These are phyloP conservation scores for Parochlus steinenii DNA, from an alignment of 2,888 invertebrate species.

Conservation along the genomic window DNA sequence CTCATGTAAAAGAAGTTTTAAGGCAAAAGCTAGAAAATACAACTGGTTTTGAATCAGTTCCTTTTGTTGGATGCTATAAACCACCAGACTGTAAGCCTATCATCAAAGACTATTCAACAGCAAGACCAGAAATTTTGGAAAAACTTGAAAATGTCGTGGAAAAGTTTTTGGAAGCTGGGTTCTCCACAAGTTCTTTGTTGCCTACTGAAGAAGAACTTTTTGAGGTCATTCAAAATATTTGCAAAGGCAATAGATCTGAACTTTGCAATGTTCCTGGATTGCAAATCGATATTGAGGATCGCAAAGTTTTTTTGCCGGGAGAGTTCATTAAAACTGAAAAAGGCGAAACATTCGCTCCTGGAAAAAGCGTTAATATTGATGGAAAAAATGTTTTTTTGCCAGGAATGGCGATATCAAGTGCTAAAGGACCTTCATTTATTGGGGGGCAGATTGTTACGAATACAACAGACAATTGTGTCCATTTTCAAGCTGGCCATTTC, in stretches of 20 bases:
- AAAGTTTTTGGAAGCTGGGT: conserved; percentile 35
- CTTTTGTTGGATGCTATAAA: conserved; percentile 33
- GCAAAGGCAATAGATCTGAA: conserved; percentile 38
- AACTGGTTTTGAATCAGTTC: conserved; percentile 39
- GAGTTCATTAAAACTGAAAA: conserved; percentile 53
- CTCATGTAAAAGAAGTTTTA: conserved; percentile 35
- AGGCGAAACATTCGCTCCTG: conserved; percentile 56
- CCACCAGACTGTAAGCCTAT: conserved; percentile 29
- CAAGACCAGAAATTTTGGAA: conserved; percentile 32
- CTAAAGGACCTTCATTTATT: conserved; percentile 46
- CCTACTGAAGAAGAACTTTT: conserved; percentile 47
- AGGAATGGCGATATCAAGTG: conserved; percentile 41
- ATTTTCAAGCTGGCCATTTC: conserved; percentile 53
- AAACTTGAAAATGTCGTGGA: conserved; percentile 42
- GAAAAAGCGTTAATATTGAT: conserved; percentile 54
- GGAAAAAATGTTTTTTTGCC: conserved; percentile 44
- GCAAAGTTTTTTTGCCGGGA: conserved; percentile 46
- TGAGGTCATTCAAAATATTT: conserved; percentile 42
- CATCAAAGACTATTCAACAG: conserved; percentile 26
- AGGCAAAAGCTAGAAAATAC: conserved; percentile 36
- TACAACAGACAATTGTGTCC: conserved; percentile 30
- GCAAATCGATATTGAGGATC: conserved; percentile 45
- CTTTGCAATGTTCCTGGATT: conserved; percentile 46
- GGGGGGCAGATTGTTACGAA: conserved; percentile 42
- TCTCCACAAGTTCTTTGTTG: conserved; percentile 37